Evolutionary conservation across 2,797 vertebrate species (phyloP).

Genomic region (Acipenser oxyrinchus): DNA sequence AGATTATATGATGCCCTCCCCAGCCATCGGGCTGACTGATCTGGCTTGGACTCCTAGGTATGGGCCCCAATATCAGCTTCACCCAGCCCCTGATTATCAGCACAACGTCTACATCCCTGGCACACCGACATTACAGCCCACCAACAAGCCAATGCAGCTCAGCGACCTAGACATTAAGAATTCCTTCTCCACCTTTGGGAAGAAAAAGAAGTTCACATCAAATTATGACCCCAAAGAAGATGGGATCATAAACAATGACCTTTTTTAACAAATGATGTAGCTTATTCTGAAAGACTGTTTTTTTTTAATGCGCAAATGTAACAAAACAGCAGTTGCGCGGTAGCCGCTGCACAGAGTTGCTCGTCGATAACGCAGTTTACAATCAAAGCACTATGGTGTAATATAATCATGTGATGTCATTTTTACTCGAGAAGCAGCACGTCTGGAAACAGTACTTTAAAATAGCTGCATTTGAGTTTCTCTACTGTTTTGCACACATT

Average conservation of each 20-base stretch:
- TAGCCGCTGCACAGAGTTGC: too few relatives aligned
- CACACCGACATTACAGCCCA: slow-evolving; percentile 69
- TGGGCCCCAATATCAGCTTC: slow-evolving; percentile 60
- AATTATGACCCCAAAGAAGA: slow-evolving; percentile 69
- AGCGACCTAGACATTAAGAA: slow-evolving; percentile 74
- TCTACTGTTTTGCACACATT: too few relatives aligned
- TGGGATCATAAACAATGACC: slow-evolving; percentile 78
- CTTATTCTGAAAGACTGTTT: slow-evolving; percentile 6
- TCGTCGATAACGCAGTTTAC: too few relatives aligned
- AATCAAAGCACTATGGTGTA: too few relatives aligned
- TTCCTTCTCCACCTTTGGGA: slow-evolving; percentile 87
- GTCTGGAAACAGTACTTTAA: too few relatives aligned
- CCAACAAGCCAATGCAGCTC: slow-evolving; percentile 60
- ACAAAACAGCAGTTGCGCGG: too few relatives aligned
- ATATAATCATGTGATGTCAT: too few relatives aligned
- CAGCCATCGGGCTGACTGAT: slow-evolving; percentile 45
- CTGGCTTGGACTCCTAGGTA: slow-evolving; percentile 75
- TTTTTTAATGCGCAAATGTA: neutral
- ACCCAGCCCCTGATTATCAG: slow-evolving; percentile 78
- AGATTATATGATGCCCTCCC: slow-evolving; percentile 76
- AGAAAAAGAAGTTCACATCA: slow-evolving; percentile 75
- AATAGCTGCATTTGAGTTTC: too few relatives aligned
- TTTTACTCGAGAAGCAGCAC: too few relatives aligned
- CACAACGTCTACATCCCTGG: slow-evolving; percentile 87
- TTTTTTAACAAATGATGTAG: slow-evolving; percentile 57